These are phyloP conservation scores for Ceriagrion tenellum DNA, from an alignment of 2,888 invertebrate genomes.

Conservation along the genomic window DNA sequence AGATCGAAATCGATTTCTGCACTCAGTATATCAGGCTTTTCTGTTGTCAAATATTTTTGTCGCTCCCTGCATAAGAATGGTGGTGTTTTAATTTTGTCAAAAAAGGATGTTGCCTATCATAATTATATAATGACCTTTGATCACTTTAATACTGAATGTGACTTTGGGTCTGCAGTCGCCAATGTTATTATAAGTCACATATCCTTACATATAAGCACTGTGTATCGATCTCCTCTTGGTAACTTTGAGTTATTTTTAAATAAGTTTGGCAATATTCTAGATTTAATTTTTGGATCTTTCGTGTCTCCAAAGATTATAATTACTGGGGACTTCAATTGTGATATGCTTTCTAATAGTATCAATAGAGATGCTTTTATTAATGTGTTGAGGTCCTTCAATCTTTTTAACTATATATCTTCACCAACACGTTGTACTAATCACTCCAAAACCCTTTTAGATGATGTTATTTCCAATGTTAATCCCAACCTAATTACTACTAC, in stretches of 20 bases:
- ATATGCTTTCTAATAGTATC: neutral
- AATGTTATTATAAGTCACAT: no score
- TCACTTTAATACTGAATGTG: neutral
- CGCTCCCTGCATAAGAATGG: neutral
- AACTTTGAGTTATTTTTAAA: neutral
- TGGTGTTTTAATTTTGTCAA: neutral
- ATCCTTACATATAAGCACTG: neutral
- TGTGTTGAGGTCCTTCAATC: neutral
- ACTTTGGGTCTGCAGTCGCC: neutral
- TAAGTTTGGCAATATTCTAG: neutral
- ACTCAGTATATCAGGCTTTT: conserved; percentile 2
- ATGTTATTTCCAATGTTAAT: neutral
- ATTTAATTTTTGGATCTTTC: neutral
- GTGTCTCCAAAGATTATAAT: neutral
- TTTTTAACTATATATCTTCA: neutral
- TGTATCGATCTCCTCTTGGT: neutral
- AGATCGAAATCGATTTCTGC: no score
- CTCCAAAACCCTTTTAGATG: neutral
- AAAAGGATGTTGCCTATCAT: neutral
- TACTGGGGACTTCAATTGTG: no score
- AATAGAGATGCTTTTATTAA: neutral
- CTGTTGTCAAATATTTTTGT: conserved; percentile 5
- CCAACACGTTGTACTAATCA: neutral
- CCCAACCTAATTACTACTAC: neutral
- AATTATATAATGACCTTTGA: neutral